phyloP scores from a whole-genome alignment of 2,113 vertebrate species.

The Anhinga rufa region DNA sequence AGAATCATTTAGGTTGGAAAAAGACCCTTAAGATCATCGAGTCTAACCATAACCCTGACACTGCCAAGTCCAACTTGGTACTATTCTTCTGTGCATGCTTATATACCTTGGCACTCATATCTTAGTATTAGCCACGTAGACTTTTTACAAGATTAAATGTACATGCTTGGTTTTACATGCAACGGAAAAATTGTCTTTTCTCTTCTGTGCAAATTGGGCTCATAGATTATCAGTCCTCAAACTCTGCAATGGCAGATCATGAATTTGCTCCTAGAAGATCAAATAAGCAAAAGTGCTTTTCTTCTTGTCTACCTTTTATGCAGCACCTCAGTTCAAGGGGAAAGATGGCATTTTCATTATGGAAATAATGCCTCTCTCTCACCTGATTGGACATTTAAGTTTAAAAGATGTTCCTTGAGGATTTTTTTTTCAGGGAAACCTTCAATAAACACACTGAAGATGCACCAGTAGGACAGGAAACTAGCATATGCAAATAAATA shows the following conservation, averaged over 20 bases:
- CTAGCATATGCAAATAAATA: not conserved
- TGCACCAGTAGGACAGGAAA: not conserved
- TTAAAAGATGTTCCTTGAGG: not conserved
- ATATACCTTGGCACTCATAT: not conserved
- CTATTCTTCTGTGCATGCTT: not conserved
- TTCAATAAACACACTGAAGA: not conserved
- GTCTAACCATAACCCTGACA: not conserved
- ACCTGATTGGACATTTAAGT: not conserved
- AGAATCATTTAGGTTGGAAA: not conserved
- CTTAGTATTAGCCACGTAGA: not conserved
- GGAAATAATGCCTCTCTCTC: not conserved
- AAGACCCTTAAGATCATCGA: not conserved
- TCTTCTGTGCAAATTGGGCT: not conserved
- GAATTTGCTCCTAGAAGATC: not conserved
- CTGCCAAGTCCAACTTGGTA: not conserved
- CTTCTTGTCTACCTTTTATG: not conserved
- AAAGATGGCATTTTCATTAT: not conserved
- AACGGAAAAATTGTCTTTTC: not conserved
- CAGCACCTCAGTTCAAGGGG: not conserved
- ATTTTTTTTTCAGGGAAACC: not conserved
- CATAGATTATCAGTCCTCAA: not conserved
- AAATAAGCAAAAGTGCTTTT: not conserved
- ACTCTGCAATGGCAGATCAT: not conserved
- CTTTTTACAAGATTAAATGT: not conserved
- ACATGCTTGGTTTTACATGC: not conserved